Evolutionary conservation across 2,888 invertebrate genomes (phyloP), one percentile per base, ranked within the genome.

Genomic region (Leptopilina syphax): DNA sequence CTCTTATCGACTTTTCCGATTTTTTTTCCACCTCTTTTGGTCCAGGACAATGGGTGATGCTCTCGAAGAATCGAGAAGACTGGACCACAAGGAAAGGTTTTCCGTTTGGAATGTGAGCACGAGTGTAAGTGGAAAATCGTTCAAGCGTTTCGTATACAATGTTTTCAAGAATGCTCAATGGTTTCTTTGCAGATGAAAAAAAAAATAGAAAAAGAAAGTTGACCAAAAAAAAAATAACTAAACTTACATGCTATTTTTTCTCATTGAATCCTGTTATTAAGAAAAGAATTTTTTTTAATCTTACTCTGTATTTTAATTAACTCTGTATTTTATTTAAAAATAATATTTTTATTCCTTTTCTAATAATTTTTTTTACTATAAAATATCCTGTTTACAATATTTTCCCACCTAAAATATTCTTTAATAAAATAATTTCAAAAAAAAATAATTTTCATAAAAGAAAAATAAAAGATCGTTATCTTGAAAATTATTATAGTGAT

Each of bases 111-210:
- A 79, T 76, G 76, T 73, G 70, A 70, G 27, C 70, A 54, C 65
- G 76, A 77, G 76, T 77, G 79, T 60, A 77, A 79, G 77, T 68
- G 70, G 67, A 80, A 80, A 80, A 77, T 65, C 77, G 80, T 50
- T 79, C 78, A 63, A 73, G 77, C 81, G 77, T 81, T 79, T 83
- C 80, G 76, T 80, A 63, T 63, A 78, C 79, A 79, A 81, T 81
- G 81, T 78, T 60, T 76, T 77, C 57, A 18, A 63, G 67, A 60
- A 68, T 79, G 50, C 76, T 65, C 81, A 83, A 83, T 79, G 79
- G 78, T 82, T 77, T 34, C 70, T 34, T 41, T 34, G 13, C 27
- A 12, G 13, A 34, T 34, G 34, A 65, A 65, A 34, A 41, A 24
- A 13, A 65, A 34, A 34, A 34, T 34, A 34, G 34, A 34, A 34